Conservation (phyloP, 2,888 invertebrate genomes). For the Tenthredo mesomela region DNA sequence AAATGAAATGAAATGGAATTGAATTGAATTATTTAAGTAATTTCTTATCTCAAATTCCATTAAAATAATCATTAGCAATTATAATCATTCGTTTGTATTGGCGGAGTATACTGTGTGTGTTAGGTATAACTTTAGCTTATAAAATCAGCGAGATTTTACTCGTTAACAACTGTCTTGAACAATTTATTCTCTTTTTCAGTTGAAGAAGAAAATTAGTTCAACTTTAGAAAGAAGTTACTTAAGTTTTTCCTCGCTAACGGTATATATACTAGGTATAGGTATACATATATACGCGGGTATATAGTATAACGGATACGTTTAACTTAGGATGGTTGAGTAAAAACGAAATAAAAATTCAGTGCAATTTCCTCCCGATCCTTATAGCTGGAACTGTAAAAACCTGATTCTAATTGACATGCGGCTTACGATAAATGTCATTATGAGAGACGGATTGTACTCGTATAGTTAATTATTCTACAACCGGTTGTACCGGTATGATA, state of each 20-base stretch:
- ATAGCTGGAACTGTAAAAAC: neutral
- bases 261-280: no score
- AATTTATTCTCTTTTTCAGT: neutral
- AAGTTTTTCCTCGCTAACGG: neutral
- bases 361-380: neutral
- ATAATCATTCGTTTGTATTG: neutral
- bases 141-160: no score
- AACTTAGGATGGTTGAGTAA: neutral
- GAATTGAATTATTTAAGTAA: no score
- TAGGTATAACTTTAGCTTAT: neutral
- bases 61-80: neutral
- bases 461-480: neutral
- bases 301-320: conserved; percentile 3
- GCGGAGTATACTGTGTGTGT: neutral
- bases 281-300: neutral
- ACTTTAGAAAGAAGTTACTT: neutral
- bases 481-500: conserved; percentile 7
- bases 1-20: no score
- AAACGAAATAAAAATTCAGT: neutral
- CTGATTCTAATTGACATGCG: conserved; percentile 15
- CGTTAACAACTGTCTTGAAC: no score
- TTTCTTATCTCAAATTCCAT: no score
- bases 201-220: neutral
- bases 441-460: neutral
- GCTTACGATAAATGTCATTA: neutral